Evolutionary conservation across 2,888 invertebrate species (phyloP), one percentile per base, ranked within the genome.

Genomic region (Lasioglossum pauxillum): DNA sequence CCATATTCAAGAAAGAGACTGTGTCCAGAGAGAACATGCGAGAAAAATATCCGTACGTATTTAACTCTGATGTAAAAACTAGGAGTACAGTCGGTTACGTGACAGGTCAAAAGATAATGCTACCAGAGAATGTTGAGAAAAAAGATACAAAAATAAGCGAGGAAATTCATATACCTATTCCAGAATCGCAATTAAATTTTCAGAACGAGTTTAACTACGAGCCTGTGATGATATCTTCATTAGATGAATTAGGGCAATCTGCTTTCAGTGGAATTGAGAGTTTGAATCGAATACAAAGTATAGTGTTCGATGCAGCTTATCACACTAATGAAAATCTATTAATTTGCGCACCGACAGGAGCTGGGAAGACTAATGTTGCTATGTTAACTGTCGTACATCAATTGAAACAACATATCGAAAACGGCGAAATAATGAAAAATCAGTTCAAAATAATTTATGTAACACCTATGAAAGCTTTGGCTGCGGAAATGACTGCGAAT

Each of bases 391-490:
- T 99, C 38, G 97, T 99, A 0, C 98, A 99, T 95, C 98, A 98
- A 90, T 97, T 99, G 73, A 97, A 98, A 89, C 97, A 98, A 86
- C 97, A 99, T 94, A 97, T 98, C 76, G 97, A 97, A 90, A 96
- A 97, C 1, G 97, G 98, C 80, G 96, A 98, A 5, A 97, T 99
- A 80, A 97, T 97, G 95, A 98, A 98, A 93, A 98, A 99, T 95
- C 97, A 98, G 92, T 99, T 99, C 94, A 99, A 99, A 97, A 99
- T 99, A 91, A 98, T 99, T 76, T 99, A 99, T 95, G 98, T 99
- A 90, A 99, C 99, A 0, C 99, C 99, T 2, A 99, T 99, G 99
- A 99, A 99, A 96, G 99, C 99, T 0, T 95, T 99, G 67, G 99
- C 99, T 0, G 97, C 99, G 0, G 99, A 99, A 96, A 99, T 99